Evolutionary conservation across 2,888 invertebrate genomes (phyloP), one percentile per base, ranked within the genome.

Genomic region (Altica lythri): DNA sequence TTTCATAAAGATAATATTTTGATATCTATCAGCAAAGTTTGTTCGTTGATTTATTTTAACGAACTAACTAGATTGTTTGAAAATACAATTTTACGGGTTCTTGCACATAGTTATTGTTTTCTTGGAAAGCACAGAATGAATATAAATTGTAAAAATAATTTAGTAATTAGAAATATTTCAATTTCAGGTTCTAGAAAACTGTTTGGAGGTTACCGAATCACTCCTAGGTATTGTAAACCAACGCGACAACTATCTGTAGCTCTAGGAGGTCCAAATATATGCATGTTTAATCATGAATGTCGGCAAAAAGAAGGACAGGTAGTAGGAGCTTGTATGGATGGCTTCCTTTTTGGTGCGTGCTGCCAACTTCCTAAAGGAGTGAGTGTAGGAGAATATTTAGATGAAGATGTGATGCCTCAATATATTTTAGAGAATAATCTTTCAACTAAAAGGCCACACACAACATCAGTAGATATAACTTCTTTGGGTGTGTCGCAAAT

Each of bases 271-370:
- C 86, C 86, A 30, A 89, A 88, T 29, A 86, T 92, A 68, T 94
- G 94, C 76, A 94, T 94, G 94, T 95, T 94, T 79, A 93, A 94
- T 77, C 91, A 92, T 69, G 92, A 94, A 72, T 94, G 94, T 72
- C 80, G 81, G 1, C 86, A 87, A 64, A 79, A 90, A 58, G 85
- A 84, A 0, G 94, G 94, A 0, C 85, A 88, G 71, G 88, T 92
- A 62, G 90, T 94, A 0, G 92, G 93, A 0, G 88, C 93, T 0
- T 95, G 94, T 70, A 91, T 93, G 88, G 93, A 94, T 68, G 92
- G 94, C 0, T 92, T 92, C 72, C 81, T 92, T n/a, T 93, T 93
- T 68, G 94, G 94, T 1, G 91, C 94, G 0, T 95, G 94, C 74
- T 95, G 94, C 70, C 88, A 89, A 68, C 80, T 92, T 17, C 83